Evolutionary conservation across 2,113 vertebrate genomes (phyloP).

Genomic region (Protomyctophum bolini): DNA sequence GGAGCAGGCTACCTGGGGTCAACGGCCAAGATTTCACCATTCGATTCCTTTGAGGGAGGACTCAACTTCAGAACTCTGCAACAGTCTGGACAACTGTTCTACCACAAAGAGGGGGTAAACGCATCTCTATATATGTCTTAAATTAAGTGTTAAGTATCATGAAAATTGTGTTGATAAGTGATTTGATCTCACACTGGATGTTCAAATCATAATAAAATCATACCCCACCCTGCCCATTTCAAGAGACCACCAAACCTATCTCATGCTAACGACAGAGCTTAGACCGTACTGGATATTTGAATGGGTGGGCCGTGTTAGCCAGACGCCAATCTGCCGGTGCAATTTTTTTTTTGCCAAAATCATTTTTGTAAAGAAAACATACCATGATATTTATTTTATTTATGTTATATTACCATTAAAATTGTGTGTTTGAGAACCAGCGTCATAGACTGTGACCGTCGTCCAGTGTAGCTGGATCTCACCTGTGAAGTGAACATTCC

Average conservation of each 20-base stretch:
- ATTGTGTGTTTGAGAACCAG: neutral
- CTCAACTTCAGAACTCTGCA: slow-evolving; percentile 91
- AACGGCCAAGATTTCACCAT: slow-evolving; percentile 86
- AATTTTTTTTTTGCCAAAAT: no score
- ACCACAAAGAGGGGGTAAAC: slow-evolving; percentile 86
- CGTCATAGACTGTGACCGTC: neutral
- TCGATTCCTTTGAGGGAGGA: slow-evolving; percentile 90
- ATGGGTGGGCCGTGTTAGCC: no score
- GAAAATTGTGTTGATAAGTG: neutral
- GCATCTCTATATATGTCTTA: slow-evolving; percentile 4
- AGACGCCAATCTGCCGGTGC: no score
- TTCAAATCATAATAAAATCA: neutral
- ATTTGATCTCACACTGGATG: neutral
- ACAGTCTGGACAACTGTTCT: slow-evolving; percentile 89
- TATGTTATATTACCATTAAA: neutral
- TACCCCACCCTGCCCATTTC: no score
- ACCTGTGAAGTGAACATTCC: neutral
- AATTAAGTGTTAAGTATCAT: neutral
- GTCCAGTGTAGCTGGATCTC: no score
- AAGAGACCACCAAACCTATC: no score
- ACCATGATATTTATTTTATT: no score
- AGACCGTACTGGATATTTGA: no score
- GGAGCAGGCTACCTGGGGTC: slow-evolving; percentile 92
- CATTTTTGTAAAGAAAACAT: no score
- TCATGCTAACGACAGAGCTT: no score